A percentile compares a stretch with the other conserved stretches of the same genome.
These are phyloP conservation scores for Diaperis boleti DNA, from an alignment of 2,888 invertebrate species.

Conservation along the genomic window DNA sequence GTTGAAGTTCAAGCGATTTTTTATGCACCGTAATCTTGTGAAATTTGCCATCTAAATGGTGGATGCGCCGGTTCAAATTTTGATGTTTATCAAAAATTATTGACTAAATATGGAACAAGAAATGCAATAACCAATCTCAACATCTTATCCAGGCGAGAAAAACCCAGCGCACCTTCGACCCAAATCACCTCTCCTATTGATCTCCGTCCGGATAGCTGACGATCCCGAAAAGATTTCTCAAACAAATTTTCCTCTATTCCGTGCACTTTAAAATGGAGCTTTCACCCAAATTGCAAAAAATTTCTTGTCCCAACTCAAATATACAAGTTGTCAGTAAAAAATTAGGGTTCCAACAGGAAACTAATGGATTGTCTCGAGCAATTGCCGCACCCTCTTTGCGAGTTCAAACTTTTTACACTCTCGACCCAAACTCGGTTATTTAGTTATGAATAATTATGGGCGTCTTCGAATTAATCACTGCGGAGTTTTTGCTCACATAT, in stretches of 20 bases:
- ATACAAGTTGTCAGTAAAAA: constrained; percentile 52
- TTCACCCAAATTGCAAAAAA: constrained; percentile 37
- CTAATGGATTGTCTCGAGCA: constrained; percentile 51
- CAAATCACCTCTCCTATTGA: constrained; percentile 8
- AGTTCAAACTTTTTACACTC: constrained; percentile 47
- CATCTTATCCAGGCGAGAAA: too few relatives aligned
- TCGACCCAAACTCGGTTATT: constrained; percentile 31
- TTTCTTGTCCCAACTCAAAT: constrained; percentile 42
- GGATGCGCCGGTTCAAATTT: too few relatives aligned
- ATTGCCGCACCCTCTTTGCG: constrained; percentile 47
- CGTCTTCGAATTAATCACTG: constrained; percentile 26
- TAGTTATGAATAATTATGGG: constrained; percentile 43
- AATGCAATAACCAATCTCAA: too few relatives aligned
- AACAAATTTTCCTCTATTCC: constrained; percentile 3
- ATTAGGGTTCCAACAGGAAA: constrained; percentile 43
- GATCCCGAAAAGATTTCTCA: constrained; percentile 5
- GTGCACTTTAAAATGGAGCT: constrained; percentile 16
- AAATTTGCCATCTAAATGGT: too few relatives aligned
- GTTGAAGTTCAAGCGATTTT: too few relatives aligned
- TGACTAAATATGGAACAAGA: too few relatives aligned
- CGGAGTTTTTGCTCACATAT: constrained; percentile 16
- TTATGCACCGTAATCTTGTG: too few relatives aligned
- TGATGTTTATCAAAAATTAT: too few relatives aligned
- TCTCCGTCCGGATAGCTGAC: constrained; percentile 10
- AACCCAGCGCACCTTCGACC: constrained; percentile 3